Base-by-base conservation (phyloP, 2,797 vertebrate genomes). In the Alca torda region DNA sequence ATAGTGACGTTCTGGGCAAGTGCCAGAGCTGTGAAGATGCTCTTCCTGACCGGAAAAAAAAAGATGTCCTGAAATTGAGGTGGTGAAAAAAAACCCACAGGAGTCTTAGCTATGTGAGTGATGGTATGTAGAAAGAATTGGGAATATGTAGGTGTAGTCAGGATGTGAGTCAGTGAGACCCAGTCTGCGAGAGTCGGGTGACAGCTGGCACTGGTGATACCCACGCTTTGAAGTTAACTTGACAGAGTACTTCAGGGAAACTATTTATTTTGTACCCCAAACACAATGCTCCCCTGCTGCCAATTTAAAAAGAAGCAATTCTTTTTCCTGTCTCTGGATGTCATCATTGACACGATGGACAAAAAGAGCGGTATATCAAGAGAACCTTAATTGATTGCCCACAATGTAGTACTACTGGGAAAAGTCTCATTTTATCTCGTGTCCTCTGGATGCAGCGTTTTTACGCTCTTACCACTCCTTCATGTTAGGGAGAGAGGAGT, bases 121-220 rank as follows among this genome's bases (percentile, higher is more conserved):
- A 50, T 9, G 69, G 57, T 46, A 11, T 14, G 67, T 11, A 61
- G 91, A 84, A 82, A 65, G 91, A 54, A 11, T 15, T 28, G 68
- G 64, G 89, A 35, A 18, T 8, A 11, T 18, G 67, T 46, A 48
- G 91, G 94, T 82, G 92, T 61, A 63, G 85, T 48, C 7, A 5
- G 94, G 89, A 57, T 76, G 77, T 90, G 95, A 96, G 78, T 94
- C 95, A 95, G 73, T 10, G 70, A 74, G 87, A 46, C 28, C 39
- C 17, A 2, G 13, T 33, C 59, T 5, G 51, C 18, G 57, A 18
- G 86, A 15, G 57, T 56, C 3, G 7, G 23, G 61, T 20, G 53
- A 18, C 85, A 60, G 92, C 80, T 56, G 81, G 70, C 63, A 23
- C 73, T 16, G 69, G 25, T 2, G 16, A 18, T 57, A 10, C 39